Percentiles rank a stretch among this genome's conserved stretches.
phyloP scores from a whole-genome alignment of 2,888 invertebrate species.

The Disparrhopalites patrizii region DNA sequence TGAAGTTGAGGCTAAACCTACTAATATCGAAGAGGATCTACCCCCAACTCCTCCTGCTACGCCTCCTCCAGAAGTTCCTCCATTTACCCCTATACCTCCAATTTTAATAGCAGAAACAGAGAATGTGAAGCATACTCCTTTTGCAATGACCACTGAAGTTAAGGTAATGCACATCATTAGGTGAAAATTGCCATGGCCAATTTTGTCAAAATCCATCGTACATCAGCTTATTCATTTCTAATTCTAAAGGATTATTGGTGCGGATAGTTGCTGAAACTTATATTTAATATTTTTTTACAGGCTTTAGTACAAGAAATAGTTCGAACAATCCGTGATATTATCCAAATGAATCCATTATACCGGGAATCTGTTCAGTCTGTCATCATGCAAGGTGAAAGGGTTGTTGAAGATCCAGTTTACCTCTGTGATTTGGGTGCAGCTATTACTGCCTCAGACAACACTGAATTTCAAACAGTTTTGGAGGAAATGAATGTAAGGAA shows the following conservation, averaged over 20 bases:
- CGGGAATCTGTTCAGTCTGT: slow-evolving; percentile 97
- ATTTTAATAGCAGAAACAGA: slow-evolving; percentile 91
- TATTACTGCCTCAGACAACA: slow-evolving; percentile 84
- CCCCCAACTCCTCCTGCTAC: background rate
- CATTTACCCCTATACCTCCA: slow-evolving; percentile 51
- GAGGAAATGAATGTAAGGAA: slow-evolving; percentile 85
- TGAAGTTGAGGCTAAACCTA: background rate
- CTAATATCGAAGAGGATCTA: background rate
- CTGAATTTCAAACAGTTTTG: slow-evolving; percentile 85
- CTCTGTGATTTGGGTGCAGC: slow-evolving; percentile 94
- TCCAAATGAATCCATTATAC: slow-evolving; percentile 93
- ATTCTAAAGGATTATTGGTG: too few species aligned
- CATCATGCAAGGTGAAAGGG: slow-evolving; percentile 91
- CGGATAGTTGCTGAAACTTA: too few species aligned
- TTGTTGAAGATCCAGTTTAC: slow-evolving; percentile 97
- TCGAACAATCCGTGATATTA: slow-evolving; percentile 95
- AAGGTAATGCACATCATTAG: slow-evolving; percentile 64
- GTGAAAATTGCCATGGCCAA: too few species aligned
- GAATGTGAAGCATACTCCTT: slow-evolving; percentile 83
- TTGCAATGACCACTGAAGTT: slow-evolving; percentile 87
- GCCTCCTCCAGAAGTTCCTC: slow-evolving; percentile 33
- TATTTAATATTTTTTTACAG: slow-evolving; percentile 54
- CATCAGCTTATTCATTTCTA: too few species aligned
- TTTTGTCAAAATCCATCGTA: background rate
- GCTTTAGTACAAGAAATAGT: slow-evolving; percentile 94